Evolutionary conservation across 2,113 vertebrate species (phyloP), one percentile per base, ranked within the genome.

Genomic region (Tupaia tana): DNA sequence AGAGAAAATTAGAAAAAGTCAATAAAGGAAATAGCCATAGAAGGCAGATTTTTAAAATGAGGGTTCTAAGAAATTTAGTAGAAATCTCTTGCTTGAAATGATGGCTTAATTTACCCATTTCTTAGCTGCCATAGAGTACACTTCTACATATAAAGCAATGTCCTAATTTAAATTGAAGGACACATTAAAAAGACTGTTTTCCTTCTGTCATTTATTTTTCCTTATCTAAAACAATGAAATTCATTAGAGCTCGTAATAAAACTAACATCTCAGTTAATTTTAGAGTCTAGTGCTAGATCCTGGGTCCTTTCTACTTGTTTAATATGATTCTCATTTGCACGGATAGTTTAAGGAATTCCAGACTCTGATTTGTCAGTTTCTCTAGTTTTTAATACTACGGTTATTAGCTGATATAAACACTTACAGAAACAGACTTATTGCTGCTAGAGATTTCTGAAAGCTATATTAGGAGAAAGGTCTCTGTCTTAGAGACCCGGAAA

Each of bases 401-500:
- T 56, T 93, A 14, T 80, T 84, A 89, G 25, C 34, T 66, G 7
- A 84, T 34, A 52, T 54, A 73, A 94, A 89, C 6, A 91, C 88
- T 25, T 64, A 81, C 13, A 79, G 85, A 92, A 89, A 82, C 1
- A 87, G 82, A 81, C 24, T 85, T 63, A 54, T 4, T 66, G 19
- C 12, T 88, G 59, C 73, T 88, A 82, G 43, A 71, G 43, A 52
- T 66, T 95, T 86, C 79, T 91, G 54, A 89, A 96, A 92, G n/a
- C 16, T 70, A 5, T 70, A 74, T 31, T 43, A 64, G 13, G 71
- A 70, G 31, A 83, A 91, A 78, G 56, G 29, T 79, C 25, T 83
- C 6, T 10, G 67, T 12, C 15, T 24, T 11, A 29, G 16, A 79
- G 54, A 69, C 43, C 69, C 64, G 73, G 52, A 88, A 93, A 93